These are phyloP conservation scores for Meda fulgida DNA, from an alignment of 2,797 vertebrate genomes.

Conservation along the genomic window DNA sequence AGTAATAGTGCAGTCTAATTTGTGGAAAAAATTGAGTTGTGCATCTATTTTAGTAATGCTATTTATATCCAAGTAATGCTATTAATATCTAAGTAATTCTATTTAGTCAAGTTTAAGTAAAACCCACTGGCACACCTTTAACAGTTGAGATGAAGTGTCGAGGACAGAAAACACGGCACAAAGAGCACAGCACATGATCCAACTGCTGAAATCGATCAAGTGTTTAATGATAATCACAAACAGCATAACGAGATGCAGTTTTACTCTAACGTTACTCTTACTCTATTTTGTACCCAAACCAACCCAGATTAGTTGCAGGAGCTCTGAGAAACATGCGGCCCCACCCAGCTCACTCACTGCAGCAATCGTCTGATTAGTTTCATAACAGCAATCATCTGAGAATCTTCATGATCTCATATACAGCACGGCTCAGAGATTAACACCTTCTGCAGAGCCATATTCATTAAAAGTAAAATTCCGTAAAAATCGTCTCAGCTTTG, in stretches of 20 bases:
- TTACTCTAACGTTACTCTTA: background rate
- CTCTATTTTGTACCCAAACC: background rate
- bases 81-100: background rate
- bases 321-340: slow-evolving; percentile 30
- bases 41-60: too few relatives aligned
- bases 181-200: background rate
- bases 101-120: background rate
- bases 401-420: slow-evolving; percentile 47
- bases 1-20: background rate
- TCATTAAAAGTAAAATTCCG: background rate
- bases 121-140: background rate
- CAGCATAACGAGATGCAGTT: background rate
- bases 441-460: slow-evolving; percentile 7
- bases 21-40: too few relatives aligned
- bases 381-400: slow-evolving; percentile 40
- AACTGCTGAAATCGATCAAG: background rate
- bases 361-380: slow-evolving; percentile 57
- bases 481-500: background rate
- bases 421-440: slow-evolving; percentile 9
- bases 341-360: slow-evolving; percentile 69
- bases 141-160: background rate
- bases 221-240: slow-evolving; percentile 9
- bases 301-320: slow-evolving; percentile 1
- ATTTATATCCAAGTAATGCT: too few relatives aligned
- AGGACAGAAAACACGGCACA: background rate